Evolutionary conservation across 2,888 invertebrate species (phyloP).

Genomic region (Barypeithes pellucidus): DNA sequence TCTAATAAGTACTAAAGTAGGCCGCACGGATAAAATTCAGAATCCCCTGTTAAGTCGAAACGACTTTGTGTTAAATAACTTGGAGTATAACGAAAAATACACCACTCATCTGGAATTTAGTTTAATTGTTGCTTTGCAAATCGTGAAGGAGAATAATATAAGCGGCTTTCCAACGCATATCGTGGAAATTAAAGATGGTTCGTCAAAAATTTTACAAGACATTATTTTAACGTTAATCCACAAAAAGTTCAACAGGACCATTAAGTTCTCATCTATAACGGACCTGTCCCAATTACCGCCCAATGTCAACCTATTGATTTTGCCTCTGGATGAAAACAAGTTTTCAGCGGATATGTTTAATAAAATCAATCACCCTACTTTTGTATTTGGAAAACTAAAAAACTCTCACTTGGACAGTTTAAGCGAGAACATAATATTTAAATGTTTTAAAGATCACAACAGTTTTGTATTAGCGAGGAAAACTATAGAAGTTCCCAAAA

Average conservation of each 20-base stretch:
- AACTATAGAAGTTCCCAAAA: background rate
- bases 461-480: slow-evolving; percentile 2
- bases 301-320: background rate
- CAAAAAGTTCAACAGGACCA: background rate
- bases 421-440: background rate
- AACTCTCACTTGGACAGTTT: background rate
- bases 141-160: slow-evolving; percentile 46
- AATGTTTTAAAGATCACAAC: background rate
- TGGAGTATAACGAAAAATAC: slow-evolving; percentile 64
- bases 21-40: background rate
- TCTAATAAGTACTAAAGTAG: background rate
- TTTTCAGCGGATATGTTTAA: background rate
- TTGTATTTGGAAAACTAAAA: slow-evolving; percentile 9
- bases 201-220: slow-evolving; percentile 6
- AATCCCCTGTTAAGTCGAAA: background rate
- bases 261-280: background rate
- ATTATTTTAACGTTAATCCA: background rate
- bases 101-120: slow-evolving; percentile 50
- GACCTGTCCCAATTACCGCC: background rate
- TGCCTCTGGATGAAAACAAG: slow-evolving; percentile 11
- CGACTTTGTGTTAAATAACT: slow-evolving; percentile 64
- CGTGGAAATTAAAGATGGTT: slow-evolving; percentile 7
- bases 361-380: background rate
- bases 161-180: background rate
- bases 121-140: slow-evolving; percentile 40